Base-by-base conservation (phyloP, 2,113 vertebrate genomes). In the Taurulus bubalis region DNA sequence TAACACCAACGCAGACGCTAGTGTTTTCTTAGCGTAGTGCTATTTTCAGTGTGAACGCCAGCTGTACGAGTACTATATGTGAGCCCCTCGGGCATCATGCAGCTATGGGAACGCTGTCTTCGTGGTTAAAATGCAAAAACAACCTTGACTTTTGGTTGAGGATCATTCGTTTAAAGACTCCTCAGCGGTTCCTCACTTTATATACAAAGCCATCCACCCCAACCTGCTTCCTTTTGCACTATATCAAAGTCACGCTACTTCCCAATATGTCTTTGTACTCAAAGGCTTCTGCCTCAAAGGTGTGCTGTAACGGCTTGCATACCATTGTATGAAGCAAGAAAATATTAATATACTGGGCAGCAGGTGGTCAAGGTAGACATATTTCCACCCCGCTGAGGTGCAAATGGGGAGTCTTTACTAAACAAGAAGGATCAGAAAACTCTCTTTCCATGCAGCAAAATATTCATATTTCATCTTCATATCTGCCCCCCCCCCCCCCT, bases 371-470 rank as follows among this genome's bases (percentile, higher is more conserved):
- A 84, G 42, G 82, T 85, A 49, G 32, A 72, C 0, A 6, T 2
- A 62, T n/a, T 63, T 79, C 70, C 40, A 42, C 22, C 82, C 77
- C 47, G 70, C 75, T 74, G 40, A 63, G 80, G 47, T 79, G 71
- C 60, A 87, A 90, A 91, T 77, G 78, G 9, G 24, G 1, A 4
- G 62, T 51, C 26, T 55, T 63, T 20, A 40, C 64, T 72, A 66
- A 26, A 64, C 22, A 2, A 2, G 26, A 34, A 55, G 1, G 63
- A 56, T 69, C 24, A 51, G 20, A 65, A 69, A 24, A 26, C 18
- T 4, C 14, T 28, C 10, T 34, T 36, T 71, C 71, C 40, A 20
- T 20, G 77, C 49, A 8, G 56, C 36, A 2, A 32, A 49, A 85
- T 28, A 64, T 42, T 14, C 24, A 42, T 26, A 22, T 60, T 80